Percentiles rank a stretch among this genome's conserved stretches.
phyloP scores from a whole-genome alignment of 2,888 invertebrate genomes.

The Xanthorhoe spadicearia region DNA sequence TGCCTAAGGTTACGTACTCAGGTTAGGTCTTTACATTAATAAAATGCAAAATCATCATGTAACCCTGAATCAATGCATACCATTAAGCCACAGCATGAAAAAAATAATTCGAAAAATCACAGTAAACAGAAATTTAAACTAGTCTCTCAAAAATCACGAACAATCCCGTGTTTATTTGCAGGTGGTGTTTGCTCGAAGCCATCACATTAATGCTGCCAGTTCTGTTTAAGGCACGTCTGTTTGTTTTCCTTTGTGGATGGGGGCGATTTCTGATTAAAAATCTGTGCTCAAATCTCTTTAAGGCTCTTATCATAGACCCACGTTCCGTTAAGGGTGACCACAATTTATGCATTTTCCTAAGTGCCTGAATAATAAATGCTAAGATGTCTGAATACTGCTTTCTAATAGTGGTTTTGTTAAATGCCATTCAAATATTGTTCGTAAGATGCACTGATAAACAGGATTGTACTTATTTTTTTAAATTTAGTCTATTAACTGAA shows the following conservation, averaged over 20 bases:
- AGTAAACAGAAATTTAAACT: slow-evolving; percentile 34
- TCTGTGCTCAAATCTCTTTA: slow-evolving; percentile 32
- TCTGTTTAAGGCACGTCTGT: slow-evolving; percentile 58
- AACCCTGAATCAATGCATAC: too few relatives aligned
- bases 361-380: too few relatives aligned
- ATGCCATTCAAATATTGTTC: not conserved
- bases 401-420: not conserved
- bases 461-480: too few relatives aligned
- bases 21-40: too few relatives aligned
- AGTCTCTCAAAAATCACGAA: slow-evolving; percentile 41
- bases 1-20: too few relatives aligned
- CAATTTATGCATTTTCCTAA: not conserved
- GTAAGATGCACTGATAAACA: too few relatives aligned
- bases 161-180: slow-evolving; percentile 51
- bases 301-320: not conserved
- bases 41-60: too few relatives aligned
- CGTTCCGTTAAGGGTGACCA: not conserved
- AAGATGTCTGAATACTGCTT: not conserved
- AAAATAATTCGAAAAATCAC: slow-evolving; percentile 20
- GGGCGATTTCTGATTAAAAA: slow-evolving; percentile 47
- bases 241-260: slow-evolving; percentile 49
- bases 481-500: too few relatives aligned
- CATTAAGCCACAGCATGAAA: not conserved
- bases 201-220: slow-evolving; percentile 58
- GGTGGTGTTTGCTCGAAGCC: slow-evolving; percentile 57